A percentile compares a stretch with the other conserved stretches of the same genome.
Conservation (phyloP, 1,140 invertebrate genomes). For the Teleogryllus occipitalis region DNA sequence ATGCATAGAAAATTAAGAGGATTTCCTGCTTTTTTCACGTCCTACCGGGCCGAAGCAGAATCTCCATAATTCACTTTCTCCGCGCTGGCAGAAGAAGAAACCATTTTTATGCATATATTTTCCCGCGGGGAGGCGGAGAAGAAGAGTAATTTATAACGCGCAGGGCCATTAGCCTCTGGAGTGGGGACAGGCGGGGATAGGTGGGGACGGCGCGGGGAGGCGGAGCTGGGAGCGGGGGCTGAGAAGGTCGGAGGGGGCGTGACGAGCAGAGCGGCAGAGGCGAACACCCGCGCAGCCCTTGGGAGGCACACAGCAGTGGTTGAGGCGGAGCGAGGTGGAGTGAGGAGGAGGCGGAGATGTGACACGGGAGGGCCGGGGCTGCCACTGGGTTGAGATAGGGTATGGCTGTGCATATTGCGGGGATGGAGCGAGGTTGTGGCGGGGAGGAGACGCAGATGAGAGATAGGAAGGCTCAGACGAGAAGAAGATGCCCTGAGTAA, state of each 20-base stretch:
- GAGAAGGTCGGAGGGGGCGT: too few species aligned
- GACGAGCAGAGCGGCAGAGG: too few species aligned
- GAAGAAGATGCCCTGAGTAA: too few species aligned
- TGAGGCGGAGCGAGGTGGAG: neutral
- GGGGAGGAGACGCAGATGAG: too few species aligned
- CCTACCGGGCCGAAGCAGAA: neutral
- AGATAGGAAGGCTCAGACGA: too few species aligned
- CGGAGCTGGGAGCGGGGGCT: neutral
- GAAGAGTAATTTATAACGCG: neutral
- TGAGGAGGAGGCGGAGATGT: neutral
- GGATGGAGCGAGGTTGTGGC: too few species aligned
- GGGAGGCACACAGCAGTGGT: too few species aligned
- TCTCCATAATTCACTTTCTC: neutral
- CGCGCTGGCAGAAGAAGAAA: neutral
- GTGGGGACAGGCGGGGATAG: neutral
- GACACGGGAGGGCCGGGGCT: neutral
- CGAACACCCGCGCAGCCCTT: too few species aligned
- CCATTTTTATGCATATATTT: conserved; percentile 6
- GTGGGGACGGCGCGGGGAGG: too few species aligned
- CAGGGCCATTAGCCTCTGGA: neutral
- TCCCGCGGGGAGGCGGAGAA: neutral
- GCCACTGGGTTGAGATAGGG: too few species aligned
- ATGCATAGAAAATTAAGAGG: conserved; percentile 5
- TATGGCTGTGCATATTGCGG: too few species aligned
- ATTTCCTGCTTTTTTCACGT: neutral